Percentiles rank a stretch among this genome's conserved stretches.
These are phyloP conservation scores for Sebastes steindachneri DNA, from an alignment of 2,797 vertebrate species.

Conservation along the genomic window DNA sequence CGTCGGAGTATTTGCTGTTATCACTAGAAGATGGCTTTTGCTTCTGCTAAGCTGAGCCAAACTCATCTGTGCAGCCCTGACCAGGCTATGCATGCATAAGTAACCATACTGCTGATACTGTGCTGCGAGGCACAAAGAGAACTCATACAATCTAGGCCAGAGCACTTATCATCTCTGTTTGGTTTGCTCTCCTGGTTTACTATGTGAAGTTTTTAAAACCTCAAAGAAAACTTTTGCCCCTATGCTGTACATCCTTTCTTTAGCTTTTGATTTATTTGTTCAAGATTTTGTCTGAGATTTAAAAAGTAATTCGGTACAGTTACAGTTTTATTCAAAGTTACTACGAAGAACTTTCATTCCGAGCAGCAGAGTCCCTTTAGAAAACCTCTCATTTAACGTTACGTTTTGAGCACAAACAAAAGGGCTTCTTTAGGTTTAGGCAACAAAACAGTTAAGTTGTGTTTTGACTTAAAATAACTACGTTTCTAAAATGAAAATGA, in stretches of 20 bases:
- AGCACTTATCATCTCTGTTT: conserved; percentile 45
- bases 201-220: conserved; percentile 18
- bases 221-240: background rate
- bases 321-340: background rate
- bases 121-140: conserved; percentile 55
- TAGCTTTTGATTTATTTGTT: background rate
- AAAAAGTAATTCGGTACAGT: background rate
- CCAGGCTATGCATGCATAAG: conserved; percentile 64
- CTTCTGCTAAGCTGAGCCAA: conserved; percentile 59
- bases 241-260: background rate
- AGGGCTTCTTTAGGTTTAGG: no score
- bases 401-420: no score
- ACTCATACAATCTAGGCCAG: conserved; percentile 29
- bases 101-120: conserved; percentile 50
- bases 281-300: background rate
- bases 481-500: no score
- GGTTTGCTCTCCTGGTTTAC: conserved; percentile 18
- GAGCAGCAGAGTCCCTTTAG: no score
- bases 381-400: no score
- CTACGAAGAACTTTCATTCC: background rate
- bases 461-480: no score
- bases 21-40: conserved; percentile 60
- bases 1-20: conserved; percentile 55
- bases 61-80: conserved; percentile 45
- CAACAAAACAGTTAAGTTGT: no score